Conservation (phyloP, 1,140 invertebrate species). For the Harlomillsia oculata region DNA sequence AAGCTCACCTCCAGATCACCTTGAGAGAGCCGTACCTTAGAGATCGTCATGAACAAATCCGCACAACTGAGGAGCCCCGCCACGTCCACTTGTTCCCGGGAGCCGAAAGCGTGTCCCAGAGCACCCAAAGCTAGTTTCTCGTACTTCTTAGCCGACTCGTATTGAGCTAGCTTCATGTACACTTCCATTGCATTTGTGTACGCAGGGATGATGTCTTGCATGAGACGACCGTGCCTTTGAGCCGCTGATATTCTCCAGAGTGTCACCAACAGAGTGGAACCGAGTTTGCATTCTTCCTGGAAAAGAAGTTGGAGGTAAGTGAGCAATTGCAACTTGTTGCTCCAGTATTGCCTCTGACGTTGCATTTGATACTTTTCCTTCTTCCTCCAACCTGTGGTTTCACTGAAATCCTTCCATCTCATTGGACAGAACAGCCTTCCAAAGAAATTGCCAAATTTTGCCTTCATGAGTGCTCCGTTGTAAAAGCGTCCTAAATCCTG, state of each 20-base stretch:
- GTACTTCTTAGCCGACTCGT: constrained; percentile 14
- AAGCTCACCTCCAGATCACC: background rate
- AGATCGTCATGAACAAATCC: constrained; percentile 18
- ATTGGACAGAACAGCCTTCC: background rate
- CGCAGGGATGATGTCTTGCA: constrained; percentile 28
- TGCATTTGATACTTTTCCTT: background rate
- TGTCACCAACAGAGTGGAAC: constrained; percentile 22
- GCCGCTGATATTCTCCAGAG: constrained; percentile 20
- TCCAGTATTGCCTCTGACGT: constrained; percentile 1
- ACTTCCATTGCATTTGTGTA: constrained; percentile 31
- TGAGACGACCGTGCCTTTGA: constrained; percentile 10
- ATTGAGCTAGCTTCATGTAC: constrained; percentile 8
- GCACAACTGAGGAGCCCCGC: constrained; percentile 20
- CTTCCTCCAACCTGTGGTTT: background rate
- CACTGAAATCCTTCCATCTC: background rate
- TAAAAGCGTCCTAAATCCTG: background rate
- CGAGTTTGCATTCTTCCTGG: constrained; percentile 14
- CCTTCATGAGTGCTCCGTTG: background rate
- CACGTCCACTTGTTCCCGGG: constrained; percentile 11
- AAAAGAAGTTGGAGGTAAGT: constrained; percentile 24
- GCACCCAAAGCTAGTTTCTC: constrained; percentile 25
- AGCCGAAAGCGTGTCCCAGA: constrained; percentile 5
- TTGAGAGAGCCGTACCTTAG: background rate
- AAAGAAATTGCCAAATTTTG: background rate
- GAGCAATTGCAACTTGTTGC: constrained; percentile 24